phyloP scores from a whole-genome alignment of 1,140 invertebrate genomes.

The Nylanderia fulva region DNA sequence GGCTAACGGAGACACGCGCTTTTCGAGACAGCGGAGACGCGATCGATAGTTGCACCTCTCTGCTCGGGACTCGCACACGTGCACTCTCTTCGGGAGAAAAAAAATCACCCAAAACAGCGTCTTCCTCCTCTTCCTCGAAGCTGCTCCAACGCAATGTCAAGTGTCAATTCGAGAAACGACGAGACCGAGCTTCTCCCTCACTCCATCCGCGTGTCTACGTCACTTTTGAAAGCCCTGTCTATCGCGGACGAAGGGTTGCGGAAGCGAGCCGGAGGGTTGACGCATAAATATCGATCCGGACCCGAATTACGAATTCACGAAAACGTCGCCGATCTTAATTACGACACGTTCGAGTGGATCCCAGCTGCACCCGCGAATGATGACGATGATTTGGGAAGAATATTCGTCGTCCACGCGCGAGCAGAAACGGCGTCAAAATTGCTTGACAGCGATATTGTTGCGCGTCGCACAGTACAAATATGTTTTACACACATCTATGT shows the following conservation, averaged over 20 bases:
- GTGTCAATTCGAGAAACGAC: not conserved
- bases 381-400: not conserved
- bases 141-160: too few relatives aligned
- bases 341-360: too few relatives aligned
- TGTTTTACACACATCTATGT: not conserved
- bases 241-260: not conserved
- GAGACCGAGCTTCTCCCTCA: not conserved
- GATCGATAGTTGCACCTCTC: constrained; percentile 56
- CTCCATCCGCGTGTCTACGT: too few relatives aligned
- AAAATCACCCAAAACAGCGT: too few relatives aligned
- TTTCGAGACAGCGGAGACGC: constrained; percentile 22
- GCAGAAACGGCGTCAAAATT: constrained; percentile 55
- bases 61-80: constrained; percentile 21
- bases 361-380: not conserved
- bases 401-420: constrained; percentile 25
- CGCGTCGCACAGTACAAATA: constrained; percentile 8
- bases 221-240: not conserved
- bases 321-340: not conserved
- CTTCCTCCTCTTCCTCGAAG: not conserved
- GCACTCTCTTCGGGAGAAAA: not conserved
- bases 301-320: constrained; percentile 30
- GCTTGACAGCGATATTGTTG: constrained; percentile 48
- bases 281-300: constrained; percentile 24
- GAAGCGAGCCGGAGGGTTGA: not conserved
- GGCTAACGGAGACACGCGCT: constrained; percentile 53